These are phyloP conservation scores for Onychomys torridus DNA, from an alignment of 2,797 vertebrate genomes.

Conservation along the genomic window DNA sequence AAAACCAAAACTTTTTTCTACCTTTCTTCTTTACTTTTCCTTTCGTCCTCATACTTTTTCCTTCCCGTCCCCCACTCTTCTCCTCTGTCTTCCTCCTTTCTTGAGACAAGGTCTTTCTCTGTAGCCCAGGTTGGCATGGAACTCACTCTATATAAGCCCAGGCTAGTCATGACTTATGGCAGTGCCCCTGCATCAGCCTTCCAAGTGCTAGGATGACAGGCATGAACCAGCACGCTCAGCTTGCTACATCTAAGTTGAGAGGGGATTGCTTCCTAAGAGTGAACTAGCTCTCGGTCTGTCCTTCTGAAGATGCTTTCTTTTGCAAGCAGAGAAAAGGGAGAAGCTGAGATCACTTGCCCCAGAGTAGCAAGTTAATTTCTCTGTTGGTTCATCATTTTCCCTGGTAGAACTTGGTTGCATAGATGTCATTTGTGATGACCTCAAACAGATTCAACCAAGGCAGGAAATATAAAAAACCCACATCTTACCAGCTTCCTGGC, in stretches of 20 bases:
- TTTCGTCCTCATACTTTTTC: not conserved
- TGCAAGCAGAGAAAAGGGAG: not conserved
- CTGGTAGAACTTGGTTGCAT: not conserved
- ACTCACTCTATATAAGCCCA: not conserved
- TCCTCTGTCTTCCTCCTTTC: not conserved
- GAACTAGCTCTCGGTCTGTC: constrained; percentile 18
- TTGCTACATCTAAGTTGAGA: not conserved
- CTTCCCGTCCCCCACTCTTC: no score
- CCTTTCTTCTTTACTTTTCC: not conserved
- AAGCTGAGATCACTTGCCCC: constrained; percentile 55
- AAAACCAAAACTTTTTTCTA: not conserved
- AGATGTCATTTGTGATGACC: constrained; percentile 68
- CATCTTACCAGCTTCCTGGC: not conserved
- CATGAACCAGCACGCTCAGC: not conserved
- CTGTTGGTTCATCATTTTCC: not conserved
- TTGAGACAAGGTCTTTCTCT: not conserved
- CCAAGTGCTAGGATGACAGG: not conserved
- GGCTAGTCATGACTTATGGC: not conserved
- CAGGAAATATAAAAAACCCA: not conserved
- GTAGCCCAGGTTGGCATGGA: not conserved
- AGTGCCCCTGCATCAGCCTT: not conserved
- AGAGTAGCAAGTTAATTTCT: not conserved
- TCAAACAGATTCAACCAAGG: constrained; percentile 66
- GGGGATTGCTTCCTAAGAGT: constrained; percentile 36
- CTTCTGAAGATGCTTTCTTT: constrained; percentile 19